phyloP scores from a whole-genome alignment of 2,797 vertebrate species.

The Periophthalmus magnuspinnatus region DNA sequence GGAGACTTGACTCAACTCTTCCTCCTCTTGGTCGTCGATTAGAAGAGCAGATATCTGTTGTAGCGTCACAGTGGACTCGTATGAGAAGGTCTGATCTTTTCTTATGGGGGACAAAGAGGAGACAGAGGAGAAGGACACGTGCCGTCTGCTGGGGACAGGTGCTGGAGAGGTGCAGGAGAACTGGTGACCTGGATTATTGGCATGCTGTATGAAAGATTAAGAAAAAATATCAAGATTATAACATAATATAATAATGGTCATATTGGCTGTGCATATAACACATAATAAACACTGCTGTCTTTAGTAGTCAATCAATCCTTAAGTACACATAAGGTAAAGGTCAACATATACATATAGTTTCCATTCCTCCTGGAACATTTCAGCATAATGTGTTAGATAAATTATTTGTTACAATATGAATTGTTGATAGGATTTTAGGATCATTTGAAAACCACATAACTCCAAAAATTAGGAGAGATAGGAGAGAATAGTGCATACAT shows the following conservation, averaged over 20 bases:
- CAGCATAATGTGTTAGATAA: too few relatives aligned
- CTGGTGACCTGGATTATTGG: slow-evolving; percentile 5
- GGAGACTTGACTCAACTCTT: slow-evolving; percentile 14
- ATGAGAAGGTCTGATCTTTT: slow-evolving; percentile 8
- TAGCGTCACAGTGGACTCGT: slow-evolving; percentile 40
- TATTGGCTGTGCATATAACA: neutral
- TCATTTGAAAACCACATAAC: neutral
- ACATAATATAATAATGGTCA: neutral
- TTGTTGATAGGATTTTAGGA: too few relatives aligned
- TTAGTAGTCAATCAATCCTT: too few relatives aligned
- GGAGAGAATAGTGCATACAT: slow-evolving; percentile 21
- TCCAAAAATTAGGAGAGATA: neutral
- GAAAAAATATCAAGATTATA: neutral
- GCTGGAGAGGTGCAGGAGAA: slow-evolving; percentile 27
- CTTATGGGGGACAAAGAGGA: slow-evolving; percentile 37
- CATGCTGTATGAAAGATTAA: slow-evolving; percentile 18
- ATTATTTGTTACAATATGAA: too few relatives aligned
- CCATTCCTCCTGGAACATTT: too few relatives aligned
- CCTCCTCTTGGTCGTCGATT: slow-evolving; percentile 37
- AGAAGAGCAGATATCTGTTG: slow-evolving; percentile 49
- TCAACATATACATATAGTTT: too few relatives aligned
- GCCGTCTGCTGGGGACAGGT: slow-evolving; percentile 22
- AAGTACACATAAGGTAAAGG: too few relatives aligned
- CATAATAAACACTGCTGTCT: neutral
- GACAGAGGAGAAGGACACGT: slow-evolving; percentile 40